phyloP scores from a whole-genome alignment of 30 jellyfish, hydroid and myxozoan genomes.

The Euphysa ruthae region DNA sequence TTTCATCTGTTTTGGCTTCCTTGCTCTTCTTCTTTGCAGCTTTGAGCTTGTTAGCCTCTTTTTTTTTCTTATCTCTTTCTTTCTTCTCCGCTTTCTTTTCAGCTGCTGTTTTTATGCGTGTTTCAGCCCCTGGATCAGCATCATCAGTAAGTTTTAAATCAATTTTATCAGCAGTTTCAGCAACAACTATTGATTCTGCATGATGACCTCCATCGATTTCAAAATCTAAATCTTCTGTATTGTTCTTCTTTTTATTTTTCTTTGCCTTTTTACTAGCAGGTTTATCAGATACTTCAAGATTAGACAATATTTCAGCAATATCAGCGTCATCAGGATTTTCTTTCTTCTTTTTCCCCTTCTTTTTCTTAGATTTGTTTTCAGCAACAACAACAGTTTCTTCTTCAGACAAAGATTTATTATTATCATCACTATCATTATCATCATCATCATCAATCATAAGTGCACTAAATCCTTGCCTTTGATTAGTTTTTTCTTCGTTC shows the following conservation, averaged over 20 bases:
- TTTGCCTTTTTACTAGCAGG: conserved; percentile 22
- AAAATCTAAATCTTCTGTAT: conserved; percentile 14
- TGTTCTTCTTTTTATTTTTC: conserved; percentile 46
- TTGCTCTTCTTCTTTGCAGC: conserved; percentile 33
- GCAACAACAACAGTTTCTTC: conserved; percentile 6
- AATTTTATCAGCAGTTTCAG: conserved; percentile 1
- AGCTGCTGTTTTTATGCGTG: conserved; percentile 78
- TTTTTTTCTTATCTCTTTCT: conserved; percentile 75
- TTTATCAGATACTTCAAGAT: conserved; percentile 38
- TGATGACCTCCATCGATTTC: conserved; percentile 10
- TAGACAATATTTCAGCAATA: conserved; percentile 61
- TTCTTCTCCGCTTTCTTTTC: conserved; percentile 84
- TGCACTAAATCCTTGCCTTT: conserved; percentile 60
- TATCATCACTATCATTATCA: conserved; percentile 25
- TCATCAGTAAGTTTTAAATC: conserved; percentile 12
- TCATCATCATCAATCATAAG: conserved; percentile 66
- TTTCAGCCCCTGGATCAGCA: conserved; percentile 33
- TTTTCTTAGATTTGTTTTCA: conserved; percentile 5
- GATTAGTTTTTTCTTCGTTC: neutral
- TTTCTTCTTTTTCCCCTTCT: conserved; percentile 22
- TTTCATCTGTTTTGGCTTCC: conserved; percentile 10
- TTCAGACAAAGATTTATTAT: conserved; percentile 24
- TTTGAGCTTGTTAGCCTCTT: conserved; percentile 28
- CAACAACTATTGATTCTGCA: neutral
- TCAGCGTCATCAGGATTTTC: conserved; percentile 51